Conservation (phyloP, 2,888 invertebrate species). For the Campoletis raptor region DNA sequence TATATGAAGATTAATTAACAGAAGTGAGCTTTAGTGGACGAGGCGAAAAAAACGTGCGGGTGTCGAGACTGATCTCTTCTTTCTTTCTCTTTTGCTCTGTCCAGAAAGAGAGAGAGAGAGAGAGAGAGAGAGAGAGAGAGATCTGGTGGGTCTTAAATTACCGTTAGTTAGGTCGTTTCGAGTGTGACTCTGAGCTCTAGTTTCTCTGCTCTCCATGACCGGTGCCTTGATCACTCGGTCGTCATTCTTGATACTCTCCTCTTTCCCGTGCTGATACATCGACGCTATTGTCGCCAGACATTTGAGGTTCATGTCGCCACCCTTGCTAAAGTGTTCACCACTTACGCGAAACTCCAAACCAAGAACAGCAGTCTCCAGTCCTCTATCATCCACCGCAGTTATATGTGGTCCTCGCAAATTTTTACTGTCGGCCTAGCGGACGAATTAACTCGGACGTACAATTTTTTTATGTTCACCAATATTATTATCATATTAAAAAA, state of each 20-base stretch:
- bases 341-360: slow-evolving; percentile 93
- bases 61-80: neutral
- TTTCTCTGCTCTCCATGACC: slow-evolving; percentile 81
- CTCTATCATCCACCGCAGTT: slow-evolving; percentile 85
- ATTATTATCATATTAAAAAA: neutral
- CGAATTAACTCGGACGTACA: neutral
- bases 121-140: slow-evolving; percentile 1
- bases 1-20: slow-evolving; percentile 14
- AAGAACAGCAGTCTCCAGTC: slow-evolving; percentile 91
- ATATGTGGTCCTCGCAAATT: slow-evolving; percentile 84
- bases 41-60: neutral
- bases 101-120: neutral
- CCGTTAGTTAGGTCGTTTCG: slow-evolving; percentile 74
- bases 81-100: neutral
- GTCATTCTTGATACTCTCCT: slow-evolving; percentile 93
- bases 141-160: slow-evolving; percentile 60
- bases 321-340: slow-evolving; percentile 90
- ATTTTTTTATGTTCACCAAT: neutral
- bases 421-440: slow-evolving; percentile 74
- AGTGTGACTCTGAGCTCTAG: slow-evolving; percentile 80
- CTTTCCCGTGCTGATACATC: slow-evolving; percentile 94
- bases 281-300: slow-evolving; percentile 95
- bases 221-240: slow-evolving; percentile 84
- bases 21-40: slow-evolving; percentile 10
- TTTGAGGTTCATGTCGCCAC: slow-evolving; percentile 94